Evolutionary conservation across 2,113 vertebrate species (phyloP).

Genomic region (Coreoperca whiteheadi): DNA sequence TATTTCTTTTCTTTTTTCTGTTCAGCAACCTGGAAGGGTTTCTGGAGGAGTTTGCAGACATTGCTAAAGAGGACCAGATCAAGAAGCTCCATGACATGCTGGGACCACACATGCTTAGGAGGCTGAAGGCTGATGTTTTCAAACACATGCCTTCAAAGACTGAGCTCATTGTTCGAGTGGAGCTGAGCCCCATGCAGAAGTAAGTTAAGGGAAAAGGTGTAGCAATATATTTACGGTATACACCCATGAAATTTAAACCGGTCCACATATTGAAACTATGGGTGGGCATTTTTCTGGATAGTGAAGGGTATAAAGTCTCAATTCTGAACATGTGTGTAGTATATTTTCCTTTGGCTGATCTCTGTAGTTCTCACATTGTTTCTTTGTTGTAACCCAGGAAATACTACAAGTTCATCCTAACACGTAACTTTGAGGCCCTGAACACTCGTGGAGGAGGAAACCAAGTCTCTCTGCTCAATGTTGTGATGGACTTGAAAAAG

Average conservation of each 20-base stretch:
- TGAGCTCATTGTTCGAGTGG: constrained; percentile 95
- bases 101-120: constrained; percentile 96
- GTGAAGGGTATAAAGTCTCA: background rate
- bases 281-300: background rate
- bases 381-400: constrained; percentile 85
- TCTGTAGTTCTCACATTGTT: background rate
- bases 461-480: constrained; percentile 96
- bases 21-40: constrained; percentile 96
- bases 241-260: background rate
- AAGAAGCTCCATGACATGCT: constrained; percentile 99
- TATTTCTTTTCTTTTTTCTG: background rate
- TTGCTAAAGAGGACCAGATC: constrained; percentile 99
- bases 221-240: background rate
- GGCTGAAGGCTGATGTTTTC: constrained; percentile 98
- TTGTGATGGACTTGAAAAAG: constrained; percentile 99
- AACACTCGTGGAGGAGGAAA: constrained; percentile 97
- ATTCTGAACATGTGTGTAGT: background rate
- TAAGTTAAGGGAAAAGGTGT: constrained; percentile 73
- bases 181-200: constrained; percentile 98
- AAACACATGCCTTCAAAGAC: constrained; percentile 99
- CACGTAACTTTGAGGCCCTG: constrained; percentile 96
- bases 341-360: background rate
- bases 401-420: constrained; percentile 98
- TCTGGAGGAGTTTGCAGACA: constrained; percentile 98
- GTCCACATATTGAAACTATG: background rate